Evolutionary conservation across 2,888 invertebrate genomes (phyloP).

Genomic region (Conomelus anceps): DNA sequence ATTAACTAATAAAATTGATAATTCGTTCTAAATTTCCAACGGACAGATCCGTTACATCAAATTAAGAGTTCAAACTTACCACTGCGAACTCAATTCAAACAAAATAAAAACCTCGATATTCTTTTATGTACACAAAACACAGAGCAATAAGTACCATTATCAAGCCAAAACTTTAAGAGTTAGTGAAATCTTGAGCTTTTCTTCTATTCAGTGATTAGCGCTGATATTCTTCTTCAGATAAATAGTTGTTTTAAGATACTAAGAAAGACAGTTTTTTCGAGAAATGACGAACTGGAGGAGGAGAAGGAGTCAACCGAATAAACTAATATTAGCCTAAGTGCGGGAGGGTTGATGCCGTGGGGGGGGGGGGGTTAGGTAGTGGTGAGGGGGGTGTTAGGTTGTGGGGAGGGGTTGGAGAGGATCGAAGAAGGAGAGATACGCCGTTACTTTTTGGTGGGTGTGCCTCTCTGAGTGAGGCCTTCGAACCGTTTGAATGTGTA

Average conservation of each 20-base stretch:
- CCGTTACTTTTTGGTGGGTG: constrained; percentile 67
- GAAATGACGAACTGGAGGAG: background rate
- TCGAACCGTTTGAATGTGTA: constrained; percentile 99
- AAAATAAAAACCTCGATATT: background rate
- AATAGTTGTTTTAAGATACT: background rate
- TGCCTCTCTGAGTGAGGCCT: constrained; percentile 86
- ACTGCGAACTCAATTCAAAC: background rate
- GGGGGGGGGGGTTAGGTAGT: background rate
- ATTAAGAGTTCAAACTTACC: background rate
- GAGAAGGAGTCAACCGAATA: background rate
- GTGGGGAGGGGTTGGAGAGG: constrained; percentile 70
- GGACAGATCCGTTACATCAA: background rate
- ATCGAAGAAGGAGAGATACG: constrained; percentile 52
- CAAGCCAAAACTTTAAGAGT: background rate
- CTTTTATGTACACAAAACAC: background rate
- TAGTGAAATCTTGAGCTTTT: background rate
- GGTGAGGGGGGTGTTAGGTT: constrained; percentile 61
- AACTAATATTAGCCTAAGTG: background rate
- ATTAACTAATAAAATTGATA: background rate
- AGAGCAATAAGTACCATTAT: background rate
- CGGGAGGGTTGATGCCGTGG: background rate
- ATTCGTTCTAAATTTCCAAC: background rate
- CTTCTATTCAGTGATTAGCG: background rate
- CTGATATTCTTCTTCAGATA: background rate
- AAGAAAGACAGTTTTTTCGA: background rate